Base-by-base conservation (phyloP, 2,113 vertebrate genomes). In the Rhipidura dahli region DNA sequence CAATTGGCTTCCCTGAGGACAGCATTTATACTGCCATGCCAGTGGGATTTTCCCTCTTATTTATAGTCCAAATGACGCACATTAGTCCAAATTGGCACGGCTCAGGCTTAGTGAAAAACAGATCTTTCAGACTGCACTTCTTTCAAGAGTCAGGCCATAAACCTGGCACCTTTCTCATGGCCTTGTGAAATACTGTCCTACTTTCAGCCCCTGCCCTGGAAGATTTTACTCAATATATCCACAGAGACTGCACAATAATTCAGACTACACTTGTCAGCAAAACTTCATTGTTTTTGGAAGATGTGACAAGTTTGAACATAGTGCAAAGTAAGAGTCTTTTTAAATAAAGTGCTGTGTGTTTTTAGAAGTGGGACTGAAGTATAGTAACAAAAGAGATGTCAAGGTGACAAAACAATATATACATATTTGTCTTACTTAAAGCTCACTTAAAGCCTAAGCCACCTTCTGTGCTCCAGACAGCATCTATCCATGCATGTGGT, bases 371-470 rank as follows among this genome's bases (percentile, higher is more conserved):
- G 27, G 79, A 95, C 77, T 50, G 83, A 93, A 92, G 79, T 71
- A 57, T 1, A 42, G 45, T 10, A 92, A 93, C 60, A 83, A 83
- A 66, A 90, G 83, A 71, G 27, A 77, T 44, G 59, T 88, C 68
- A 77, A 65, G 39, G 0, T 88, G 83, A 88, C 64, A 81, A 94
- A 93, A 60, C 50, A 93, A 77, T 53, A 83, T 70, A 50, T 66
- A 83, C 11, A 15, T 73, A 89, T 81, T 90, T 90, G 39, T 92
- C 78, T 86, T 90, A 90, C 76, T 90, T 93, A 86, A 83, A 80
- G 23, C 68, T 73, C 68, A 66, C 44, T 76, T 44, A 86, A 93
- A 95, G 63, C 50, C 35, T 61, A 31, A 51, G 71, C 71, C 39
- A 70, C 64, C 71, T 77, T 83, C 76, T 70, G 54, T n/a, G 42